These are phyloP conservation scores for Tinea trinotella DNA, from an alignment of 2,888 invertebrate genomes.

Conservation along the genomic window DNA sequence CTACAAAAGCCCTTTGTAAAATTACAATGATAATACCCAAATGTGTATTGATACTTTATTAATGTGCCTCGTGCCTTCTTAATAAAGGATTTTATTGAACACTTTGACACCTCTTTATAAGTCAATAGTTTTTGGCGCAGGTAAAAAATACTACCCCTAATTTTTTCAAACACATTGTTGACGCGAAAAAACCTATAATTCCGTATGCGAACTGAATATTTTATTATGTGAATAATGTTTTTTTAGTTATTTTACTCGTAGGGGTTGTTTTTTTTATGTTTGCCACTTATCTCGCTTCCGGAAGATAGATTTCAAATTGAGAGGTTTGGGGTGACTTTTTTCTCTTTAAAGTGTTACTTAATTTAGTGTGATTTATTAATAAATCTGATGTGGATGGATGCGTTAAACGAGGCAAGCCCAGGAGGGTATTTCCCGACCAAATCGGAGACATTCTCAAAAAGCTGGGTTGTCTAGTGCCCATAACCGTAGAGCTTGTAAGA, in stretches of 20 bases:
- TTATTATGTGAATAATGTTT: constrained; percentile 34
- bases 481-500: no score
- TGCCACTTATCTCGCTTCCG: constrained; percentile 45
- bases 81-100: constrained; percentile 1
- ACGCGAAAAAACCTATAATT: constrained; percentile 33
- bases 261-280: constrained; percentile 32
- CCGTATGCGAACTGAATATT: constrained; percentile 43
- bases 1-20: not conserved
- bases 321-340: not conserved
- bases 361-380: no score
- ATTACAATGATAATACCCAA: not conserved
- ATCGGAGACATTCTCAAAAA: no score
- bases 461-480: no score
- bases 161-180: constrained; percentile 26
- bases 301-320: constrained; percentile 36
- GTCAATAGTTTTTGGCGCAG: constrained; percentile 15
- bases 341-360: no score
- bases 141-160: constrained; percentile 20
- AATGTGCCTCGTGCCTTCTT: constrained; percentile 12
- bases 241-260: constrained; percentile 21
- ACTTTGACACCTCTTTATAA: constrained; percentile 11
- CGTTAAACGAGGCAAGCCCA: no score
- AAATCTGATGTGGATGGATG: no score
- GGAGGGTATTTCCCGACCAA: no score
- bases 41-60: constrained; percentile 12